phyloP scores from a whole-genome alignment of 2,113 vertebrate species.

The Dasypus novemcinctus region DNA sequence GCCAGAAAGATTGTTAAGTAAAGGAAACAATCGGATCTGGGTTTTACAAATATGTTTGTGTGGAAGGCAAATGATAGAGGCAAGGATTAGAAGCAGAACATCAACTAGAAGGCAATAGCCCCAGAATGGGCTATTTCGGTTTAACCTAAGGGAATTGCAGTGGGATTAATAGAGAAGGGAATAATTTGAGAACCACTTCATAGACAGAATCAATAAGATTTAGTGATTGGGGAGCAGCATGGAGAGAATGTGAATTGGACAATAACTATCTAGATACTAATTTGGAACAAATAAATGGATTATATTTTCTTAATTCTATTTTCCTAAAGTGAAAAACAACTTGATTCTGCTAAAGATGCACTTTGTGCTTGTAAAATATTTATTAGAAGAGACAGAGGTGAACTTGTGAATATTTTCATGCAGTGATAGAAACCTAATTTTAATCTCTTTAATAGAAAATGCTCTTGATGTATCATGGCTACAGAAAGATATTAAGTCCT shows the following conservation, averaged over 20 bases:
- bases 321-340: constrained; percentile 9
- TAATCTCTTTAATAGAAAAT: neutral
- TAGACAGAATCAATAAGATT: neutral
- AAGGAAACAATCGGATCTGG: neutral
- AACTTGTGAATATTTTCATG: neutral
- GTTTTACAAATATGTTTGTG: constrained; percentile 4
- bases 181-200: neutral
- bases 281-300: neutral
- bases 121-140: neutral
- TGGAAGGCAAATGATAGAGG: neutral
- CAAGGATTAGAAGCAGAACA: neutral
- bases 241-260: neutral
- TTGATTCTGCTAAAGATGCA: neutral
- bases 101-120: neutral
- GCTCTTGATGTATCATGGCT: neutral
- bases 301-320: neutral
- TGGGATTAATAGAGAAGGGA: neutral
- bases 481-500: neutral
- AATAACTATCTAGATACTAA: neutral
- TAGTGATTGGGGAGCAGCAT: neutral
- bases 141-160: constrained; percentile 34
- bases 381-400: neutral
- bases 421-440: neutral
- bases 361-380: neutral
- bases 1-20: neutral